Percentiles rank a stretch among this genome's conserved stretches.
phyloP scores from a whole-genome alignment of 2,113 vertebrate genomes.

The Ovibos moschatus region DNA sequence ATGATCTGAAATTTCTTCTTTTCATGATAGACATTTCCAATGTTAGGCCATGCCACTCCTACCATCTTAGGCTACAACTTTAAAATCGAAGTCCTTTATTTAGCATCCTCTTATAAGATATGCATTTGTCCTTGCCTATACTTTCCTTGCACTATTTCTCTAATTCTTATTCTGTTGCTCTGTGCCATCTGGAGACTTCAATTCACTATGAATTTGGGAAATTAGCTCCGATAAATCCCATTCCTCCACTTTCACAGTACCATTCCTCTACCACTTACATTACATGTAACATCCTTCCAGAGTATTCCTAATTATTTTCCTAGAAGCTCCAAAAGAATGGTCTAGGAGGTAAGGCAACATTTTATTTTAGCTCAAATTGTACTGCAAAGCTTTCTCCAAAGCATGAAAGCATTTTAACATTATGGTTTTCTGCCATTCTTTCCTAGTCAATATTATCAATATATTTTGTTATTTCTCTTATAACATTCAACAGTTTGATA shows the following conservation, averaged over 20 bases:
- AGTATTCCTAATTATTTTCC: background rate
- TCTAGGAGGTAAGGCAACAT: background rate
- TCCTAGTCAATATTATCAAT: background rate
- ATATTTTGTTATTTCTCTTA: background rate
- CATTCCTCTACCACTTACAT: background rate
- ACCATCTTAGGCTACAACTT: background rate
- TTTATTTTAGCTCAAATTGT: background rate
- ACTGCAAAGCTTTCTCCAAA: background rate
- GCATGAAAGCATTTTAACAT: background rate
- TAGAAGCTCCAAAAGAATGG: background rate
- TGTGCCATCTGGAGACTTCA: background rate
- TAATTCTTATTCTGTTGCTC: background rate
- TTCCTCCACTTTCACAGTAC: background rate
- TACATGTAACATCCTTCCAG: background rate
- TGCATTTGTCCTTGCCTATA: fast-evolving
- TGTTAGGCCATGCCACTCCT: background rate
- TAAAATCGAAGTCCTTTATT: background rate
- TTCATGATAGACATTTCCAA: background rate
- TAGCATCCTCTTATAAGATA: background rate
- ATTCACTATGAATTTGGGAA: background rate
- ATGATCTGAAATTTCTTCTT: background rate
- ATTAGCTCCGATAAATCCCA: background rate
- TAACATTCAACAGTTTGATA: background rate
- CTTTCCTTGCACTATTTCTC: background rate
- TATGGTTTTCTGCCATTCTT: background rate